Base-by-base conservation (phyloP, 30 jellyfish, hydroid and myxozoan species). In the Hydractinia symbiolongicarpus region DNA sequence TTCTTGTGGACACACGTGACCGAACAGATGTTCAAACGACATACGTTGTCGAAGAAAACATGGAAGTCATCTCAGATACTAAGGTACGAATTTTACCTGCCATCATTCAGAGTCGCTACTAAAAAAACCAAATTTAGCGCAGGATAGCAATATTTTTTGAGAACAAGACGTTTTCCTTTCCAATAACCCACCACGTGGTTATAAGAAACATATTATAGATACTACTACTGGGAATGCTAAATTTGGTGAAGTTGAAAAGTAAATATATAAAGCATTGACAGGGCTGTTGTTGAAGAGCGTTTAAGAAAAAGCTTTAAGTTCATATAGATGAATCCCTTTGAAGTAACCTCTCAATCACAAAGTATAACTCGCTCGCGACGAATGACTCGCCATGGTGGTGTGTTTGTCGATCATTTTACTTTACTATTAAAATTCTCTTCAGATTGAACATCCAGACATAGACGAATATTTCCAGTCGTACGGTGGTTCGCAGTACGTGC, bases 401-500 rank as follows among this genome's bases (percentile, higher is more conserved):
- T n/a, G 50, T 10, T 10, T 1, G 15, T 4, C 55, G 52, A 17
- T 76, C 55, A 2, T 76, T 53, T 4, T 76, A 15, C 30, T 15
- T 50, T 19, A 15, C 78, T 30, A 50, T 11, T 53, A 15, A 49
- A 49, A 49, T 50, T 17, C 79, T 8, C 49, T 76, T 15, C 61
- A 91, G 98, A 77, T 91, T 19, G 79, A 79, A 21, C 98, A 93
- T 70, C 96, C 96, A 16, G 98, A 84, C 30, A 53, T 78, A 15
- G 90, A 67, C 7, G 98, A 93, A 14, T 93, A 87, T 64, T 93
- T 93, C 64, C 95, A 76, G 50, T 55, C 61, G 15, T 93, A 83
- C 81, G 98, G 88, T 74, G 96, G 96, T 13, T 95, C 95, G 17
- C 96, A 93, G 88, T 93, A 93, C 86, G 40, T 62, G 8, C 79